phyloP scores from a whole-genome alignment of 2,888 invertebrate species.

The Pyrrhosoma nymphula region DNA sequence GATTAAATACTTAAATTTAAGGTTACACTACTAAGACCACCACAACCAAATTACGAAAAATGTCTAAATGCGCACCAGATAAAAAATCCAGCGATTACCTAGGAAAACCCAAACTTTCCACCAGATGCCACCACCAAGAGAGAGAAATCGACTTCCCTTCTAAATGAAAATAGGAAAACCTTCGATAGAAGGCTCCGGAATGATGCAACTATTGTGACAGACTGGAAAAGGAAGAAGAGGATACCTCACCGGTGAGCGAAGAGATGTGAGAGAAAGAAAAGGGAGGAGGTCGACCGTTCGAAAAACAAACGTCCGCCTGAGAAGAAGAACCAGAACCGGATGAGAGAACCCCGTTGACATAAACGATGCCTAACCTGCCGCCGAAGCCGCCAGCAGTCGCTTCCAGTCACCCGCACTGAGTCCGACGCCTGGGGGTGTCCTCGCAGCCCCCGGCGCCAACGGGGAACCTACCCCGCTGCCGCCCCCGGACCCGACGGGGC shows the following conservation, averaged over 20 bases:
- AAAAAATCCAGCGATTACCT: conserved; percentile 24
- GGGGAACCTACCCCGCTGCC: conserved; percentile 56
- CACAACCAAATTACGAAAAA: conserved; percentile 47
- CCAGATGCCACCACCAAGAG: conserved; percentile 49
- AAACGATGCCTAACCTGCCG: conserved; percentile 73
- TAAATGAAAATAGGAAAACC: background rate
- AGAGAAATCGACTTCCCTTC: background rate
- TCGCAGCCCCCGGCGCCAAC: conserved; percentile 61
- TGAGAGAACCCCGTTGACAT: background rate
- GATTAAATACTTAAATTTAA: background rate
- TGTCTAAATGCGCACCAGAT: background rate
- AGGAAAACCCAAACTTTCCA: conserved; percentile 39
- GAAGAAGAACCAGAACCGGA: background rate
- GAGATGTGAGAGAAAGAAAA: background rate
- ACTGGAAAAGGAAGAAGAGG: conserved; percentile 8
- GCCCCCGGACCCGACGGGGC: conserved; percentile 36
- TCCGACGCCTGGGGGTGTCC: conserved; percentile 70
- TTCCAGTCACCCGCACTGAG: conserved; percentile 75
- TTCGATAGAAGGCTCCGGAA: background rate
- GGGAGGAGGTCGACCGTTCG: conserved; percentile 10
- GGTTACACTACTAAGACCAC: conserved; percentile 49
- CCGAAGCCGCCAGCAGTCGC: conserved; percentile 76
- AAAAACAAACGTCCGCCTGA: conserved; percentile 27
- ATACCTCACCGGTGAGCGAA: conserved; percentile 3
- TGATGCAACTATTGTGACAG: background rate